Evolutionary conservation across 1,140 invertebrate genomes (phyloP), one percentile per base, ranked within the genome.

Genomic region (Yoshiicerus persimilis): DNA sequence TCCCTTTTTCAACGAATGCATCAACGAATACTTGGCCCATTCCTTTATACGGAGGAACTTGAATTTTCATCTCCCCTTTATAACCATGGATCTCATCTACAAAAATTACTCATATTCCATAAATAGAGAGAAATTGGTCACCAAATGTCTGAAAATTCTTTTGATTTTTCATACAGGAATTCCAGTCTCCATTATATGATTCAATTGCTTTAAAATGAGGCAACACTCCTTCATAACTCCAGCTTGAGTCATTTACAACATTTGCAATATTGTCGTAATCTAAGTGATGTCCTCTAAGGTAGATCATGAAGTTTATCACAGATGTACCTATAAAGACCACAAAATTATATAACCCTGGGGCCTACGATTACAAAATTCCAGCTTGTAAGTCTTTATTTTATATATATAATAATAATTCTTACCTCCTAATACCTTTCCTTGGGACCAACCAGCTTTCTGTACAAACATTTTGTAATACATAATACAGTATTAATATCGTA

Each of bases 241-340:
- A 94, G 87, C 94, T 92, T 9, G 90, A 85, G 36, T 93, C 93
- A 13, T 94, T 93, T 4, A 38, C 23, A 56, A 84, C 86, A 41
- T 92, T 92, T 32, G 94, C 94, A 96, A 97, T 98, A 20, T 94
- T 92, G 91, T 98, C 96, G 91, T 97, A 98, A 27, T 84, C 83
- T 27, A 84, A 39, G 16, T 13, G 38, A 47, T 84, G 83, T 47
- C 83, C 83, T 47, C 83, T 41, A 1, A 41, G 1, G 30, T 84
- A 56, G 4, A 84, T 84, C 2, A 84, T 9, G 30, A 84, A 84
- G 20, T 84, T 84, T 4, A 84, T 4, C 10, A 47, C 41, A 2
- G 27, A 34, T 4, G 83, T 84, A 9, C 83, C 95, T 34, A 32
- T 32, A 4, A 47, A 47, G 1, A 3, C 11, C 11, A 47, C 20